A percentile compares a stretch with the other conserved stretches of the same genome.
Evolutionary conservation across 1,140 invertebrate species (phyloP).

Genomic region (Eubasilissa regina): DNA sequence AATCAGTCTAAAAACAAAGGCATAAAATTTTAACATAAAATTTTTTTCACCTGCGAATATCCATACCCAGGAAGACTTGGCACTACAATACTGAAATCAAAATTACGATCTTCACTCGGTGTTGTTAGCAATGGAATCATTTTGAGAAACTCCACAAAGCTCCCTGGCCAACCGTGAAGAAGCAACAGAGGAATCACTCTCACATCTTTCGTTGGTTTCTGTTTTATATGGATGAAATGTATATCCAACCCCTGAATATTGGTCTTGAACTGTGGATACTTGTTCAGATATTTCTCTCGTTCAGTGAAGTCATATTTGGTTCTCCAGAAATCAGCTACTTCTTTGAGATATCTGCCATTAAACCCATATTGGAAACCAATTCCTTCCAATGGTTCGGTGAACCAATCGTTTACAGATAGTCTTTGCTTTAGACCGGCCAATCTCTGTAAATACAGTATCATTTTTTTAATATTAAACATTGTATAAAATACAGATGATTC

Average conservation of each 20-base stretch:
- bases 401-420: constrained; percentile 71
- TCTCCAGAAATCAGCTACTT: constrained; percentile 81
- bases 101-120: constrained; percentile 72
- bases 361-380: constrained; percentile 85
- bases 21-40: background rate
- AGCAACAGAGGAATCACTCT: constrained; percentile 82
- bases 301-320: constrained; percentile 84
- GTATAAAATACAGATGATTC: background rate
- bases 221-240: constrained; percentile 78
- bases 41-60: constrained; percentile 79
- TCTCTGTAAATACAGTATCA: constrained; percentile 66
- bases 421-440: constrained; percentile 76
- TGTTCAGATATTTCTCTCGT: constrained; percentile 79
- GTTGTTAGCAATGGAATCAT: constrained; percentile 81
- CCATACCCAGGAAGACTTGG: constrained; percentile 90
- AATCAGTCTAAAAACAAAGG: background rate
- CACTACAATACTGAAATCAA: constrained; percentile 85
- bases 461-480: background rate
- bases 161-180: constrained; percentile 95
- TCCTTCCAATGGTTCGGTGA: constrained; percentile 77
- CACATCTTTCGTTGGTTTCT: constrained; percentile 46
- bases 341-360: constrained; percentile 78
- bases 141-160: constrained; percentile 88
- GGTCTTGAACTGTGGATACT: constrained; percentile 82
- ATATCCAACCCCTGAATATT: constrained; percentile 83